Conservation (phyloP, 2,888 invertebrate species). For the Thereva unica region DNA sequence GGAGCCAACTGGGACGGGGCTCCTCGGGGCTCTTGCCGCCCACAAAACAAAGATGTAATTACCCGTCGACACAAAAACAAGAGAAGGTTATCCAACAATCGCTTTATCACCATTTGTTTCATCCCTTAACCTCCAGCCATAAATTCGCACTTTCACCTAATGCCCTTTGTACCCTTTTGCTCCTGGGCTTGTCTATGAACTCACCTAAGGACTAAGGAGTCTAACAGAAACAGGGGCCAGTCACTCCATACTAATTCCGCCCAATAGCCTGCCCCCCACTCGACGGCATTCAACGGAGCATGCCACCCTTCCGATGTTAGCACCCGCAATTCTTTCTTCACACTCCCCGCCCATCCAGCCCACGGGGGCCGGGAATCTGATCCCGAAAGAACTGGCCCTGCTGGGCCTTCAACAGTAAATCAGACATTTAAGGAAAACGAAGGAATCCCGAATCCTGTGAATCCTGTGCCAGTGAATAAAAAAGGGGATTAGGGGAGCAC, state of each 20-base stretch:
- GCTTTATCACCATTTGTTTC: slow-evolving; percentile 43
- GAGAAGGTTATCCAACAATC: slow-evolving; percentile 40
- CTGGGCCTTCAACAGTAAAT: slow-evolving; percentile 37
- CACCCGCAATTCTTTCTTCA: slow-evolving; percentile 30
- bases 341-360: slow-evolving; percentile 7
- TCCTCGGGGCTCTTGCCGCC: slow-evolving; percentile 5
- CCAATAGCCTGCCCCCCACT: too few species aligned
- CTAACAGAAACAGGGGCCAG: neutral
- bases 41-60: slow-evolving; percentile 42
- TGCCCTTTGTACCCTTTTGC: slow-evolving; percentile 33
- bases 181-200: slow-evolving; percentile 9
- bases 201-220: slow-evolving; percentile 16
- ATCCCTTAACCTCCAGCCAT: slow-evolving; percentile 41
- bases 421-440: slow-evolving; percentile 41
- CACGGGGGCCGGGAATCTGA: slow-evolving; percentile 12
- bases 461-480: slow-evolving; percentile 32
- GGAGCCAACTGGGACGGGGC: neutral
- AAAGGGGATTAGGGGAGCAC: slow-evolving; percentile 35
- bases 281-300: too few species aligned
- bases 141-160: slow-evolving; percentile 42
- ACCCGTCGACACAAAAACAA: slow-evolving; percentile 39
- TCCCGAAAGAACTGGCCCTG: slow-evolving; percentile 8
- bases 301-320: slow-evolving; percentile 9
- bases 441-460: slow-evolving; percentile 11
- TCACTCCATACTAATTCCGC: too few species aligned